A percentile compares a stretch with the other conserved stretches of the same genome.
These are phyloP conservation scores for Aphrophora alni DNA, from an alignment of 2,888 invertebrate genomes.

Conservation along the genomic window DNA sequence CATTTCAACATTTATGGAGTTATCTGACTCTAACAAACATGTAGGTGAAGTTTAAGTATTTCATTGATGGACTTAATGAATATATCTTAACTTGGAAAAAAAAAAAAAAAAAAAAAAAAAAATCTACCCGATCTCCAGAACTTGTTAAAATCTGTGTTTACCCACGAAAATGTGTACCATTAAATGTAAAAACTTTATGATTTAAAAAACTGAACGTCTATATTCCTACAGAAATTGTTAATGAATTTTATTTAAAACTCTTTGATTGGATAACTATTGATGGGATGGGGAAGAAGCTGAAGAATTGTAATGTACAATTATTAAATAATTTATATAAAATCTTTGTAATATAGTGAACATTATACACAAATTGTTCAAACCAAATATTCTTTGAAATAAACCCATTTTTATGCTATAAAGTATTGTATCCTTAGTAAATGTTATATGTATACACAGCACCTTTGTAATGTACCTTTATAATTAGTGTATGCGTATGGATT, in stretches of 20 bases:
- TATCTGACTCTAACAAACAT: slow-evolving; percentile 22
- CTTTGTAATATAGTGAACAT: too few relatives aligned
- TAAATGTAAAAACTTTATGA: slow-evolving; percentile 9
- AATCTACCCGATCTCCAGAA: not conserved
- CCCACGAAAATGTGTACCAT: slow-evolving; percentile 3
- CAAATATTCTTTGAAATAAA: too few relatives aligned
- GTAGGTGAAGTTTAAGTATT: slow-evolving; percentile 14
- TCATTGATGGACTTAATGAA: slow-evolving; percentile 13
- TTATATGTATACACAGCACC: too few relatives aligned
- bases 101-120: too few relatives aligned
- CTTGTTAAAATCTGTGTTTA: slow-evolving; percentile 2
- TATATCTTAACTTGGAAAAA: slow-evolving; percentile 17
- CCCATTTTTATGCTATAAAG: too few relatives aligned
- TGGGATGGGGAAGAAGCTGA: slow-evolving; percentile 9
- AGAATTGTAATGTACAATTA: not conserved
- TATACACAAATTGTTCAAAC: too few relatives aligned
- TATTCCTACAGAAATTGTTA: slow-evolving; percentile 14
- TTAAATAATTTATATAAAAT: too few relatives aligned
- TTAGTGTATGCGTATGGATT: too few relatives aligned
- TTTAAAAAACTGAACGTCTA: slow-evolving; percentile 23
- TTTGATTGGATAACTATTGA: slow-evolving; percentile 11
- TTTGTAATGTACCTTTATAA: too few relatives aligned
- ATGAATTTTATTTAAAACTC: slow-evolving; percentile 3
- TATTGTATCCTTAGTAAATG: too few relatives aligned
- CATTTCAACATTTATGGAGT: slow-evolving; percentile 9